These are phyloP conservation scores for Drosophila aff. DNA, from an alignment of 1,140 invertebrate species.

Conservation along the genomic window DNA sequence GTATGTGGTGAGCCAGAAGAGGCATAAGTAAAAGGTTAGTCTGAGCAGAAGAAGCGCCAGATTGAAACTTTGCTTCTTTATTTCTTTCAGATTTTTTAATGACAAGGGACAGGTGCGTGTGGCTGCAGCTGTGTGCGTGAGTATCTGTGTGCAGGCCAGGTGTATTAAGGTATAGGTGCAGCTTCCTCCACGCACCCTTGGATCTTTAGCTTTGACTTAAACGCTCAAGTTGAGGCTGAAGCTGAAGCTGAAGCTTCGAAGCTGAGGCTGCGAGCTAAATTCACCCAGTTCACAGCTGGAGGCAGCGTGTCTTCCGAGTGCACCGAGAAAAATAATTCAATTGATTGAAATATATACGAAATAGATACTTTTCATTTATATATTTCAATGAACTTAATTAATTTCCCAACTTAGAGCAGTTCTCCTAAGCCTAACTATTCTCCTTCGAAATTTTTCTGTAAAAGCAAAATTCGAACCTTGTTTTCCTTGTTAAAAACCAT, in stretches of 20 bases:
- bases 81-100: slow-evolving; percentile 32
- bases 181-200: slow-evolving; percentile 6
- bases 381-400: no score
- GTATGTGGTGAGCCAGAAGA: neutral
- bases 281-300: slow-evolving; percentile 25
- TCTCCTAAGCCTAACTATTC: no score
- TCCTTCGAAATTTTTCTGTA: neutral
- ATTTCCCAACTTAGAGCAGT: no score
- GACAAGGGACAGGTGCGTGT: slow-evolving; percentile 50
- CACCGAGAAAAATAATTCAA: neutral
- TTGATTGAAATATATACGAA: neutral
- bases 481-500: neutral
- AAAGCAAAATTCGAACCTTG: no score
- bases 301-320: slow-evolving; percentile 3
- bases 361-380: no score
- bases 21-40: slow-evolving; percentile 33
- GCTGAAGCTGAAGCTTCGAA: neutral
- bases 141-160: slow-evolving; percentile 7
- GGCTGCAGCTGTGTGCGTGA: slow-evolving; percentile 1
- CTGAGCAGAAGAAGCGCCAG: slow-evolving; percentile 15
- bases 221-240: neutral
- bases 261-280: slow-evolving; percentile 13
- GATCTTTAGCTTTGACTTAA: slow-evolving; percentile 21
- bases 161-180: slow-evolving; percentile 7
- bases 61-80: slow-evolving; percentile 39